Evolutionary conservation across 1,140 invertebrate species (phyloP).

Genomic region (Parapsyche elsis): DNA sequence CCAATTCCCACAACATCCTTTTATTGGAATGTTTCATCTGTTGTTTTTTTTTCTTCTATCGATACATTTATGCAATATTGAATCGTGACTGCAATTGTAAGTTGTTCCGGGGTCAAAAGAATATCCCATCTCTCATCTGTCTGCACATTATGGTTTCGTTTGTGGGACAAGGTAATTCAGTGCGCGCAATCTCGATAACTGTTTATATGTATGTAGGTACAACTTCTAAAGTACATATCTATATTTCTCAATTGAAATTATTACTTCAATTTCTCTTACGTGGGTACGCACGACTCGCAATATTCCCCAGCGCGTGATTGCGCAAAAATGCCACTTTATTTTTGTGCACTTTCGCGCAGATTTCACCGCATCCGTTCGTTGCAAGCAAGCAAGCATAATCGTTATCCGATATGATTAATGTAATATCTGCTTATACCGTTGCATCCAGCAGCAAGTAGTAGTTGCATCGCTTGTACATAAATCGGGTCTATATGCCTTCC

Average conservation of each 20-base stretch:
- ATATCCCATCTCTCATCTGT: constrained; percentile 27
- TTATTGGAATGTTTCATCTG: no score
- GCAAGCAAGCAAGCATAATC: background rate
- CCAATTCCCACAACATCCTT: no score
- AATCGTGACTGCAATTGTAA: constrained; percentile 32
- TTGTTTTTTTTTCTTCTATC: no score
- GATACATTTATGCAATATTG: background rate
- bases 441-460: constrained; percentile 1
- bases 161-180: constrained; percentile 42
- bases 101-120: constrained; percentile 29
- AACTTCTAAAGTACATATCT: background rate
- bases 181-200: constrained; percentile 30
- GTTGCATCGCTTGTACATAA: constrained; percentile 22
- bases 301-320: no score
- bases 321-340: no score
- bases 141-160: constrained; percentile 32
- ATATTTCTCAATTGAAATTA: background rate
- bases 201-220: constrained; percentile 5
- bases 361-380: constrained; percentile 16
- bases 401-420: constrained; percentile 39
- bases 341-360: constrained; percentile 10
- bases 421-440: constrained; percentile 43
- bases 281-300: background rate
- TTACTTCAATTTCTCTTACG: background rate
- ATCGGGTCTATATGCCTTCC: constrained; percentile 36